These are phyloP conservation scores for Adineta ricciae DNA, from an alignment of 2,888 invertebrate species.

Conservation along the genomic window DNA sequence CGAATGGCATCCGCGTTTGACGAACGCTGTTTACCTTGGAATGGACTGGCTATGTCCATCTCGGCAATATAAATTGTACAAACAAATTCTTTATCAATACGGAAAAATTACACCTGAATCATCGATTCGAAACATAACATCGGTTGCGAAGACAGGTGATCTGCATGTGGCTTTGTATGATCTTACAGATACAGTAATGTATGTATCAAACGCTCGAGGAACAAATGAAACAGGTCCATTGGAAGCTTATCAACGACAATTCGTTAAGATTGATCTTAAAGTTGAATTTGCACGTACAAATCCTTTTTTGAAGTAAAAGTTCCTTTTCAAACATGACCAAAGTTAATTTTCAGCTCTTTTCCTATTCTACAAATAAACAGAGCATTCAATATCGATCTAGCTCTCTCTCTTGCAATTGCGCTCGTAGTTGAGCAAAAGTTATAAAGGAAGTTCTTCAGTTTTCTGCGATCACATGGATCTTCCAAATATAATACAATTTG, in stretches of 20 bases:
- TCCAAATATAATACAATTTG: too few species aligned
- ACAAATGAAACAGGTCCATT: slow-evolving; percentile 24
- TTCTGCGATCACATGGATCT: too few species aligned
- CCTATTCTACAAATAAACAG: too few species aligned
- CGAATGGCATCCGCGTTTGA: slow-evolving; percentile 33
- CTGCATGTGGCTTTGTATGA: slow-evolving; percentile 26
- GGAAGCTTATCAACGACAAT: slow-evolving; percentile 31
- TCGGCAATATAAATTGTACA: background rate
- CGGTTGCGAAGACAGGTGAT: slow-evolving; percentile 28
- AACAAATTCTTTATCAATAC: slow-evolving; percentile 24
- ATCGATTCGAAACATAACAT: slow-evolving; percentile 27
- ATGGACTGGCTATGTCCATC: slow-evolving; percentile 33
- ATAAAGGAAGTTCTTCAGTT: too few species aligned
- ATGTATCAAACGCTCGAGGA: slow-evolving; percentile 30
- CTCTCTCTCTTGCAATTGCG: too few species aligned
- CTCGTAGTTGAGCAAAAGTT: too few species aligned
- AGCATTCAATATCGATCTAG: too few species aligned
- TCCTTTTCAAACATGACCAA: too few species aligned
- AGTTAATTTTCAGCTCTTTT: too few species aligned
- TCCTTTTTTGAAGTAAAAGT: background rate
- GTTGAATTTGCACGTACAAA: background rate
- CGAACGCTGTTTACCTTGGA: slow-evolving; percentile 27
- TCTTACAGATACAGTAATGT: slow-evolving; percentile 26
- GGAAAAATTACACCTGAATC: slow-evolving; percentile 30
- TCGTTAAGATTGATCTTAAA: slow-evolving; percentile 12